Evolutionary conservation across 2,888 invertebrate species (phyloP), one percentile per base, ranked within the genome.

Genomic region (Serrognathus titanus): DNA sequence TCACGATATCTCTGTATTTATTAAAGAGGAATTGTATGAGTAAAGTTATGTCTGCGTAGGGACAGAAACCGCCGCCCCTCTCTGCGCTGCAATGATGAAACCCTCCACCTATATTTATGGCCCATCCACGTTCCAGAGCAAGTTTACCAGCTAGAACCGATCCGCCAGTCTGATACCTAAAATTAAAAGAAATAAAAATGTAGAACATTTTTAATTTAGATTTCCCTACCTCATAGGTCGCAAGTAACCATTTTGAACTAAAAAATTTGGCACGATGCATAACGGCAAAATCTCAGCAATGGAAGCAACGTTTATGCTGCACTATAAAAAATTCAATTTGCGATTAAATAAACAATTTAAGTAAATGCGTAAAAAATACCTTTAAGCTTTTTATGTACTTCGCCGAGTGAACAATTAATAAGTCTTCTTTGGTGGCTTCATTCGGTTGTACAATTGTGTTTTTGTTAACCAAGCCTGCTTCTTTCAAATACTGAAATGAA

Each of bases 81-180:
- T 83, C 79, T 0, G 84, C 81, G 61, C 88, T 88, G 74, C 94
- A 94, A 74, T 95, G 94, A 76, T 95, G 94, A 77, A 95, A 95
- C 0, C 94, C 94, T 9, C 92, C 95, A 0, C 94, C 95, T 20
- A 95, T 82, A 74, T 95, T 95, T 59, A 95, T 90, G 0, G 93
- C 87, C 92, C 93, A 94, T 2, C 92, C 92, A 39, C 88, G 78
- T 63, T 92, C 87, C 40, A 94, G 65, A 0, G 94, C 94, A 56
- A 94, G 73, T 73, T 89, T 89, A 0, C 91, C 93, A 1, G 92
- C 92, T 64, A 93, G 74, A 51, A 94, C 83, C 1, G 91, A 89
- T 0, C 94, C 92, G 1, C 93, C 92, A 0, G 92, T 90, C 78
- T 91, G 90, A 65, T 82, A 83, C 61, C 87, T 86, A 65, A 1